Percentiles rank a stretch among this genome's conserved stretches.
Conservation (phyloP, 2,888 invertebrate species). For the Idaea biselata region DNA sequence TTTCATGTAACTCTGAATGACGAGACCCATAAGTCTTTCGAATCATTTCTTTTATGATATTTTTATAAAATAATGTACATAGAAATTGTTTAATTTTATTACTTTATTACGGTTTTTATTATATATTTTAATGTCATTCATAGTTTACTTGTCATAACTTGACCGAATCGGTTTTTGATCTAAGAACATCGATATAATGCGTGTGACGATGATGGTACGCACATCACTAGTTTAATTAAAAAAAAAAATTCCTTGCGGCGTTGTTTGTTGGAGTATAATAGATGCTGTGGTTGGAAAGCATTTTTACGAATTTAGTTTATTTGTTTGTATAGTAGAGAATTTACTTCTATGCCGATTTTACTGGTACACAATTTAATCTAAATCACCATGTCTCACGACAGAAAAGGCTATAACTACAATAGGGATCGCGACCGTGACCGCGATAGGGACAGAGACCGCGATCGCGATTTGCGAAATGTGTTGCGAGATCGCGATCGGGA, state of each 20-base stretch:
- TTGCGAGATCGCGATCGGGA: slow-evolving; percentile 37
- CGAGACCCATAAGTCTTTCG: too few relatives aligned
- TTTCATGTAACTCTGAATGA: too few relatives aligned
- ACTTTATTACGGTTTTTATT: too few relatives aligned
- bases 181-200: neutral
- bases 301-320: neutral
- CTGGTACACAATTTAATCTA: neutral
- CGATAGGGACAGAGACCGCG: slow-evolving; percentile 31
- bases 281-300: neutral
- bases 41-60: too few relatives aligned
- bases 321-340: neutral
- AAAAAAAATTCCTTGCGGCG: neutral
- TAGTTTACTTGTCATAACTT: too few relatives aligned
- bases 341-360: neutral
- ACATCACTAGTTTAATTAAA: neutral
- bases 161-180: too few relatives aligned
- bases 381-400: slow-evolving; percentile 49
- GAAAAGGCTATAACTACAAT: slow-evolving; percentile 42
- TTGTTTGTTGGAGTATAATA: too few relatives aligned
- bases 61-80: too few relatives aligned
- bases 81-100: too few relatives aligned
- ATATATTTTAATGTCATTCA: too few relatives aligned
- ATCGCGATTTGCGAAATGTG: slow-evolving; percentile 25
- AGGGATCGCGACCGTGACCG: slow-evolving; percentile 46
- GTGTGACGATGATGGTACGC: neutral